Evolutionary conservation across 2,888 invertebrate genomes (phyloP).

Genomic region (Globia sparganii): DNA sequence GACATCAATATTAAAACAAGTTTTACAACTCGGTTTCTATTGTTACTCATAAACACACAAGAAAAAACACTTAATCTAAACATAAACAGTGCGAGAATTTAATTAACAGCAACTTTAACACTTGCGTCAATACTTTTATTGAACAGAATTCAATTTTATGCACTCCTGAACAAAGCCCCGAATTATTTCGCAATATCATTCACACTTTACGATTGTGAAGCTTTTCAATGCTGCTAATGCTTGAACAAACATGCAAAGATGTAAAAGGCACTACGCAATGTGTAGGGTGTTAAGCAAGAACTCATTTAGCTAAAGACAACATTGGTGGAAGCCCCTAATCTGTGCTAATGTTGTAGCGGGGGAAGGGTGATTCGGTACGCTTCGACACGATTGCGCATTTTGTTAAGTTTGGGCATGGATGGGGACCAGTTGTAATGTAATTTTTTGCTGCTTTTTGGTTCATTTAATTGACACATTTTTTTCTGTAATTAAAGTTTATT

Average conservation of each 20-base stretch:
- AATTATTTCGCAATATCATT: slow-evolving; percentile 66
- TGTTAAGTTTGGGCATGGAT: slow-evolving; percentile 53
- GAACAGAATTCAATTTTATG: slow-evolving; percentile 79
- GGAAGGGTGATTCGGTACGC: slow-evolving; percentile 82
- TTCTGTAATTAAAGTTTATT: slow-evolving; percentile 44
- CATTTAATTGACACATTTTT: slow-evolving; percentile 51
- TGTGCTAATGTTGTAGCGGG: slow-evolving; percentile 76
- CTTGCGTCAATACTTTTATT: slow-evolving; percentile 74
- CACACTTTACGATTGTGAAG: slow-evolving; percentile 59
- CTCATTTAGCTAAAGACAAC: slow-evolving; percentile 70
- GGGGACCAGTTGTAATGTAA: slow-evolving; percentile 50
- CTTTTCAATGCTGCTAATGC: slow-evolving; percentile 68
- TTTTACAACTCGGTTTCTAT: neutral
- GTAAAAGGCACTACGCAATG: slow-evolving; percentile 64
- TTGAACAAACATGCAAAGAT: slow-evolving; percentile 56
- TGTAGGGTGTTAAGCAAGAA: slow-evolving; percentile 64
- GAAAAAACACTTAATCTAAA: slow-evolving; percentile 49
- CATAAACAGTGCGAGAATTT: slow-evolving; percentile 68
- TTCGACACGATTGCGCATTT: slow-evolving; percentile 77
- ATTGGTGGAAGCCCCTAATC: slow-evolving; percentile 75
- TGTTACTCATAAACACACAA: slow-evolving; percentile 19
- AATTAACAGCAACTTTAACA: slow-evolving; percentile 68
- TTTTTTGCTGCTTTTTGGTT: slow-evolving; percentile 51
- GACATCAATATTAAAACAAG: slow-evolving; percentile 10
- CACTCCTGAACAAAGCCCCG: slow-evolving; percentile 61